phyloP scores from a whole-genome alignment of 2,113 vertebrate genomes.

The Odontesthes bonariensis region DNA sequence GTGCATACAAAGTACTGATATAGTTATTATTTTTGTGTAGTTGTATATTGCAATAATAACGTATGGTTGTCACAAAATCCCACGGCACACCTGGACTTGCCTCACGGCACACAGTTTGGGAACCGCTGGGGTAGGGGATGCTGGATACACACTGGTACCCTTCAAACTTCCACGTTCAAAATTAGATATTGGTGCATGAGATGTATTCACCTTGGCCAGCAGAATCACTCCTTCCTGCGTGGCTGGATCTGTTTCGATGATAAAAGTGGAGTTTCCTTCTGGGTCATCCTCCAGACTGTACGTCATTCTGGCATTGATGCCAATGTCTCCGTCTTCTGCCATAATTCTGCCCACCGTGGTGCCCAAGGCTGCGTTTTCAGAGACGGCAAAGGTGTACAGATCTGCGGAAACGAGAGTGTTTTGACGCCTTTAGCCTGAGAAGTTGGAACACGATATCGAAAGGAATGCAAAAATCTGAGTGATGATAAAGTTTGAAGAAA shows the following conservation, averaged over 20 bases:
- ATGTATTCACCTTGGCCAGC: slow-evolving; percentile 87
- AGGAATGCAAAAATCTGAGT: slow-evolving; percentile 13
- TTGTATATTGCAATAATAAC: no score
- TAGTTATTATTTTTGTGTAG: no score
- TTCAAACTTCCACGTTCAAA: background rate
- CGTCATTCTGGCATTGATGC: slow-evolving; percentile 89
- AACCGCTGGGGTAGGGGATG: no score
- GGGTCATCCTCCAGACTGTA: slow-evolving; percentile 88
- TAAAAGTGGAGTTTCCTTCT: slow-evolving; percentile 83
- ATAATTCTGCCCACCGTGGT: slow-evolving; percentile 87
- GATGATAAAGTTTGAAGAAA: background rate
- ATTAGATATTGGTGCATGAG: background rate
- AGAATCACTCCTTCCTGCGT: slow-evolving; percentile 92
- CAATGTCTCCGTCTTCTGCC: slow-evolving; percentile 89
- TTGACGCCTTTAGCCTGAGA: background rate
- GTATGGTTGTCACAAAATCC: no score
- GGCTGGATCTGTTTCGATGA: slow-evolving; percentile 84
- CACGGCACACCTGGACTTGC: no score
- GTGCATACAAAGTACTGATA: no score
- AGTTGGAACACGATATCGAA: background rate
- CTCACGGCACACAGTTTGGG: no score
- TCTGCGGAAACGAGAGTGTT: slow-evolving; percentile 68
- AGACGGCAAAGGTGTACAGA: slow-evolving; percentile 87
- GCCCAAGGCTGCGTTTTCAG: slow-evolving; percentile 85
- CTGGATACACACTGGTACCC: no score